phyloP scores from a whole-genome alignment of 2,113 vertebrate species.

The Myxocyprinus asiaticus region DNA sequence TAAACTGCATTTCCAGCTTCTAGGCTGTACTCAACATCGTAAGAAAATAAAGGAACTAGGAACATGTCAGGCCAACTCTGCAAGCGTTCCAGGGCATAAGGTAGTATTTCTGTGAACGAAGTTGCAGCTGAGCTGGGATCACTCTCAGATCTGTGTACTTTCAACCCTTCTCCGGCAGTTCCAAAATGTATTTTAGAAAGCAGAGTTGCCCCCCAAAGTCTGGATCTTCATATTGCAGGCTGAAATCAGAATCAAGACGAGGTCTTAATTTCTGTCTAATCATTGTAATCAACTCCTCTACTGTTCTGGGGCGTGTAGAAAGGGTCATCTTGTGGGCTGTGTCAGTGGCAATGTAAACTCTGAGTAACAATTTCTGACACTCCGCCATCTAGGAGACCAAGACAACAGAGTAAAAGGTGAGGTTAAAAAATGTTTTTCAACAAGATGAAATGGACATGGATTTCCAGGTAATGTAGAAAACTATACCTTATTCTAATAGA shows the following conservation, averaged over 20 bases:
- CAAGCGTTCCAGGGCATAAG: slow-evolving; percentile 5
- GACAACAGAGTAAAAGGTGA: too few relatives aligned
- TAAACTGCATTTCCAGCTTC: neutral
- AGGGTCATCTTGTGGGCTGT: slow-evolving; percentile 1
- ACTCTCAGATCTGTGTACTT: neutral
- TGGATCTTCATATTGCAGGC: slow-evolving; percentile 11
- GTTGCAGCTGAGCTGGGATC: slow-evolving; percentile 17
- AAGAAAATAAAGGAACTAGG: neutral
- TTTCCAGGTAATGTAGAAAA: too few relatives aligned
- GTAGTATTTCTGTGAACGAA: slow-evolving; percentile 4
- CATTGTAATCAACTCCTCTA: neutral
- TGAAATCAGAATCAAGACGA: slow-evolving; percentile 4
- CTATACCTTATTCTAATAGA: too few relatives aligned
- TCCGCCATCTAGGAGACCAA: neutral
- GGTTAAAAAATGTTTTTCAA: too few relatives aligned
- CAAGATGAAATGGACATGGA: too few relatives aligned
- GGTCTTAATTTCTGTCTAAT: neutral
- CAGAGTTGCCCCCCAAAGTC: slow-evolving; percentile 4
- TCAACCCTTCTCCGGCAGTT: neutral
- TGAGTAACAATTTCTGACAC: neutral
- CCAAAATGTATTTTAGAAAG: slow-evolving; percentile 3
- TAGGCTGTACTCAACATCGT: neutral
- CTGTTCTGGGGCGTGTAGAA: neutral
- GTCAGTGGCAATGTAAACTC: neutral
- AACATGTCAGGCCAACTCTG: neutral